A percentile compares a stretch with the other conserved stretches of the same genome.
Evolutionary conservation across 2,888 invertebrate genomes (phyloP).

Genomic region (Metallyticus violacea): DNA sequence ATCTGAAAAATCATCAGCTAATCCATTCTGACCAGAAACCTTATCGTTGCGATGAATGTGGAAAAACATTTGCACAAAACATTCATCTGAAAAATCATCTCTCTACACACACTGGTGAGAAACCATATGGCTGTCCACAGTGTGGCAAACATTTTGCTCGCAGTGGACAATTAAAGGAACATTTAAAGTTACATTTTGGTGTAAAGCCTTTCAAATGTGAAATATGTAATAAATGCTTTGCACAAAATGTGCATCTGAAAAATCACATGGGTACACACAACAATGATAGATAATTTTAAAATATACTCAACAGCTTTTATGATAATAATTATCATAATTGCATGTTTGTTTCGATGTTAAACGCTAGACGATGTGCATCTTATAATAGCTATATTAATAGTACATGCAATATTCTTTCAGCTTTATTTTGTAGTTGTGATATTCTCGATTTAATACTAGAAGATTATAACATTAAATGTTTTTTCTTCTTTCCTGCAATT

Average conservation of each 20-base stretch:
- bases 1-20: constrained; percentile 18
- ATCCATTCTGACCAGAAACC: constrained; percentile 18
- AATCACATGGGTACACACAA: constrained; percentile 4
- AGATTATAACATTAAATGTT: too few species aligned
- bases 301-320: too few species aligned
- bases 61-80: constrained; percentile 19
- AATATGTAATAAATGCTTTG: not conserved
- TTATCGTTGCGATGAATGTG: constrained; percentile 14
- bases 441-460: too few species aligned
- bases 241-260: not conserved
- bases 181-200: not conserved
- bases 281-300: not conserved
- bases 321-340: too few species aligned
- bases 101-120: constrained; percentile 1
- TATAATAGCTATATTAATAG: too few species aligned
- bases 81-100: constrained; percentile 7
- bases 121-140: not conserved
- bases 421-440: too few species aligned
- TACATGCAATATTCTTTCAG: too few species aligned
- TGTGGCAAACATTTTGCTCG: constrained; percentile 13
- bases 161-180: constrained; percentile 1
- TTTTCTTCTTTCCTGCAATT: too few species aligned
- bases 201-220: not conserved
- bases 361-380: too few species aligned
- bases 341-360: too few species aligned